Base-by-base conservation (phyloP, 2,888 invertebrate species). In the Trissolcus japonicus region DNA sequence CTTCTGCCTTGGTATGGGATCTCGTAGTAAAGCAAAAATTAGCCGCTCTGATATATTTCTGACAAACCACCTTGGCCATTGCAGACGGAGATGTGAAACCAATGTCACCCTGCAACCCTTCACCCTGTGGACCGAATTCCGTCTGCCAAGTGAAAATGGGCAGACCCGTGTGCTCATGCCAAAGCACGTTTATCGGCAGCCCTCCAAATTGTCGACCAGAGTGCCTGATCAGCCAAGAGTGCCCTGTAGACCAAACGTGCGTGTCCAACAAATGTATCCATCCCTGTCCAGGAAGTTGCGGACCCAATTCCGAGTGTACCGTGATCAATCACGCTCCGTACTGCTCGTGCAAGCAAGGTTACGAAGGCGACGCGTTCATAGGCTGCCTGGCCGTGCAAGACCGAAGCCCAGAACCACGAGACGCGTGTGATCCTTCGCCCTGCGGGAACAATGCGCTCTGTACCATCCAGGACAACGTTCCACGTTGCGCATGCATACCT, bases 391-490 rank as follows among this genome's bases (percentile, higher is more conserved):
- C 91, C 84, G 91, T 92, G 75, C 89, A 90, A 46, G 54, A 57
- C 7, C 72, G 69, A 21, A 82, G 83, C 25, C 57, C 78, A 4
- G 79, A 79, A 54, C 84, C 87, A 7, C 81, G 81, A 48, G 92
- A 94, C 83, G 95, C 94, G 0, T 96, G 96, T 86, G 92, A 90
- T 82, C 94, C 95, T 50, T 93, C 94, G 51, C 96, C 95, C 0
- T 97, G 97, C 86, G 96, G 95, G 16, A 94, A 94, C 84, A 96
- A 96, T 85, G 94, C 96, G 0, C 91, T 94, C 71, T 97, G 96
- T 85, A 91, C 92, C 0, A 92, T 93, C 29, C 90, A 92, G 2
- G 93, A 94, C 82, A 93, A 93, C 16, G 90, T 91, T 29, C 93
- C 94, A 0, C 92, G 93, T 81, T 97, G 97, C 87, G 91, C 92